These are phyloP conservation scores for Branchipolynoe longqiensis DNA, from an alignment of 2,888 invertebrate genomes.

Conservation along the genomic window DNA sequence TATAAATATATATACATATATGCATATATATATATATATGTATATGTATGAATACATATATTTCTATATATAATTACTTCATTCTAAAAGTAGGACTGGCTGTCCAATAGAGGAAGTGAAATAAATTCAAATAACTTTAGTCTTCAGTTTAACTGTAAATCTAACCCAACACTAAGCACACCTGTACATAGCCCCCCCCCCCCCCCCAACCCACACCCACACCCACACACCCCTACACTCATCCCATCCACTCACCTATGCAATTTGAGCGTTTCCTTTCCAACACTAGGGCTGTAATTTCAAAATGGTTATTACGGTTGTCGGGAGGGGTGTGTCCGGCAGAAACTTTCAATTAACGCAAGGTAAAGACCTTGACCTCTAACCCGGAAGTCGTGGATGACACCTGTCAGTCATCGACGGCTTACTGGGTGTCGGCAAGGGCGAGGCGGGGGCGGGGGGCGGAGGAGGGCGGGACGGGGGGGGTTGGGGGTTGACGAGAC, in stretches of 20 bases:
- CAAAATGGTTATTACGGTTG: not conserved
- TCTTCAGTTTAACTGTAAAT: too few relatives aligned
- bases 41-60: conserved; percentile 23
- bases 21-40: conserved; percentile 29
- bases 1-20: conserved; percentile 21
- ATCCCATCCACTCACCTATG: too few relatives aligned
- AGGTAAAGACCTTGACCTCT: not conserved
- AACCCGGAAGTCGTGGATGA: conserved; percentile 34
- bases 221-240: too few relatives aligned
- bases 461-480: too few relatives aligned
- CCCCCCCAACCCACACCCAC: too few relatives aligned
- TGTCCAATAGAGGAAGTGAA: not conserved
- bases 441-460: not conserved
- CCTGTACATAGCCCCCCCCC: too few relatives aligned
- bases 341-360: not conserved
- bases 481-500: too few relatives aligned
- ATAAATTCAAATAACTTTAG: not conserved
- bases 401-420: conserved; percentile 37
- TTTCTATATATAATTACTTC: not conserved
- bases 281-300: not conserved
- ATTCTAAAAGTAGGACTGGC: not conserved
- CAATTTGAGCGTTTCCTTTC: too few relatives aligned
- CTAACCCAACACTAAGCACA: too few relatives aligned
- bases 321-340: not conserved
- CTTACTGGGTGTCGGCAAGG: not conserved